Percentiles rank a stretch among this genome's conserved stretches.
phyloP scores from a whole-genome alignment of 1,140 invertebrate species.

The Drosophila murphyi region DNA sequence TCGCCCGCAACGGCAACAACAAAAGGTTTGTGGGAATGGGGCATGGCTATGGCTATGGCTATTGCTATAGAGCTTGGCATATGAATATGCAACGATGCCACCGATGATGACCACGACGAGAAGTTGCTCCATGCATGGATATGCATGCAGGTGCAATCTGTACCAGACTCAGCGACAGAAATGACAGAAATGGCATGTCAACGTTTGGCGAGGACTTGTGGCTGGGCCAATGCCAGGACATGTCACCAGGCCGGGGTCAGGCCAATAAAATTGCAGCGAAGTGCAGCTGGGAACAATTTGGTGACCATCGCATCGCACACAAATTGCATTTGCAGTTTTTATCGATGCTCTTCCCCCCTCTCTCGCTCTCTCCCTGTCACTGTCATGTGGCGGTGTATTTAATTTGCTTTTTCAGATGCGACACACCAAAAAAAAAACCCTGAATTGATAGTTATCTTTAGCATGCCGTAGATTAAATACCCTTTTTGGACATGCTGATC shows the following conservation, averaged over 20 bases:
- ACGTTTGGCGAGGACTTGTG: constrained; percentile 27
- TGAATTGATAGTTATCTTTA: not conserved
- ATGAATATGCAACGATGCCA: constrained; percentile 67
- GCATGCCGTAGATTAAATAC: not conserved
- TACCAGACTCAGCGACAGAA: constrained; percentile 43
- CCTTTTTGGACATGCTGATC: not conserved
- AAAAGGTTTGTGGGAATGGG: not conserved
- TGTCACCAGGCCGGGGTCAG: constrained; percentile 19
- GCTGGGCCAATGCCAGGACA: constrained; percentile 6
- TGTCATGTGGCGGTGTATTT: constrained; percentile 50
- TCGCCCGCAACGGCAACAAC: constrained; percentile 28
- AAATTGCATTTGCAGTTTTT: constrained; percentile 80
- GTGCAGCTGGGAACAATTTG: constrained; percentile 67
- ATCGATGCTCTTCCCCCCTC: constrained; percentile 19
- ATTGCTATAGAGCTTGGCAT: constrained; percentile 19
- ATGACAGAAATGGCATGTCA: constrained; percentile 22
- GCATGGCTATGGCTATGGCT: not conserved
- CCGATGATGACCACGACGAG: constrained; percentile 59
- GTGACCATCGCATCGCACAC: constrained; percentile 35
- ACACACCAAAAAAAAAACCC: constrained; percentile 5
- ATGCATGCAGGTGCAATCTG: constrained; percentile 78
- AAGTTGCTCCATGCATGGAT: constrained; percentile 22
- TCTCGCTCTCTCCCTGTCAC: not conserved
- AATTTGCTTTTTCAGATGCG: constrained; percentile 58
- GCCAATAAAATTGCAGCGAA: constrained; percentile 74